Evolutionary conservation across 2,797 vertebrate genomes (phyloP).

Genomic region (Pseudotriccus pelzelni): DNA sequence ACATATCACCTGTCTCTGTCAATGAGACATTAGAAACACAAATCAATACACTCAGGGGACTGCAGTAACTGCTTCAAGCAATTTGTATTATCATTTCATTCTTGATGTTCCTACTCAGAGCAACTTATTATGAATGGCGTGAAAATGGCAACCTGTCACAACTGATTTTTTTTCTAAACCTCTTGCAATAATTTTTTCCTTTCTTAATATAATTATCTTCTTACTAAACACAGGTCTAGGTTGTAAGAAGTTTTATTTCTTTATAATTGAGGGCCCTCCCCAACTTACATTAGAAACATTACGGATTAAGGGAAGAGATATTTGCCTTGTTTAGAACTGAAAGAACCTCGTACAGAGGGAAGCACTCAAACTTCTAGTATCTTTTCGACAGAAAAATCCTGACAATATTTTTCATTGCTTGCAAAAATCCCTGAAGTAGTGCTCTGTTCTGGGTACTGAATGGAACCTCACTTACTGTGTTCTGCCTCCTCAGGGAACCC

Average conservation of each 20-base stretch:
- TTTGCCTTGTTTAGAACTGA: slow-evolving; percentile 25
- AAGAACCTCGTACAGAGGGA: not conserved
- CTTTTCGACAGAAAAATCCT: not conserved
- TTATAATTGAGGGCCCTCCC: slow-evolving; percentile 2
- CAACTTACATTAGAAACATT: slow-evolving; percentile 25
- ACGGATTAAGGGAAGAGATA: slow-evolving; percentile 19
- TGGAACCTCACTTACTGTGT: not conserved
- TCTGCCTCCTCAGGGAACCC: not conserved
- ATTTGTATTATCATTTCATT: slow-evolving; percentile 75
- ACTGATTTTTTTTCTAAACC: slow-evolving; percentile 59
- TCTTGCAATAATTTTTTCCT: slow-evolving; percentile 32
- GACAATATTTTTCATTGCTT: not conserved
- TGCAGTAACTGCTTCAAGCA: slow-evolving; percentile 70
- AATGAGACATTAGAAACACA: slow-evolving; percentile 76
- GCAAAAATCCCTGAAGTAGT: not conserved
- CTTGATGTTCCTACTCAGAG: slow-evolving; percentile 67
- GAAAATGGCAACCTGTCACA: slow-evolving; percentile 79
- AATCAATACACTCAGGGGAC: slow-evolving; percentile 77
- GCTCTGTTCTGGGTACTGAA: not conserved
- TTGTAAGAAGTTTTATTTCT: slow-evolving; percentile 38
- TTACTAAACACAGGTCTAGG: slow-evolving; percentile 47
- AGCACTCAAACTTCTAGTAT: not conserved
- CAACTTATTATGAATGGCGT: slow-evolving; percentile 73
- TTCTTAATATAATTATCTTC: slow-evolving; percentile 66
- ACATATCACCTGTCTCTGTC: slow-evolving; percentile 70